Conservation (phyloP, 2,113 vertebrate species). For the Campylomormyrus tamandua region DNA sequence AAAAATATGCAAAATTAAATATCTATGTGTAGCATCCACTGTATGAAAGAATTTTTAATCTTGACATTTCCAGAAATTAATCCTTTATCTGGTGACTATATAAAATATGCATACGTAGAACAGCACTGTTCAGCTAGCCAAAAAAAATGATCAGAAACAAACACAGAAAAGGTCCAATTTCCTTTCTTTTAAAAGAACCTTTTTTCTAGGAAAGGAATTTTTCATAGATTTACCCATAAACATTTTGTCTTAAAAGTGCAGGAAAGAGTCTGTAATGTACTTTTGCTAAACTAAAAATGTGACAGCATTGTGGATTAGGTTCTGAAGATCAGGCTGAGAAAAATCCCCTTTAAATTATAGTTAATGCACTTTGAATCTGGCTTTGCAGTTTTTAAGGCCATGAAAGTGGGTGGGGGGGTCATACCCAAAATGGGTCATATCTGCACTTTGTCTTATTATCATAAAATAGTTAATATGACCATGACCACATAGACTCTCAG, state of each 20-base stretch:
- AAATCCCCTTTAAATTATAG: not conserved
- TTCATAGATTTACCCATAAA: not conserved
- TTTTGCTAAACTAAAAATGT: not conserved
- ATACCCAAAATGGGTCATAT: not conserved
- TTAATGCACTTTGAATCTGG: not conserved
- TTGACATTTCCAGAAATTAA: not conserved
- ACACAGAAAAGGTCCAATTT: no score
- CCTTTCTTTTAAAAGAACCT: not conserved
- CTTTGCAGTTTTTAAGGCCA: not conserved
- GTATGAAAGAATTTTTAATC: not conserved
- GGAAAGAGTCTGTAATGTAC: not conserved
- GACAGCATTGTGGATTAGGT: not conserved
- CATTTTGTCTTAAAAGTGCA: not conserved
- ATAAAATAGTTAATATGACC: not conserved
- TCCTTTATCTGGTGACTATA: not conserved
- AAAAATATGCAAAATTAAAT: not conserved
- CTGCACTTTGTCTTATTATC: not conserved
- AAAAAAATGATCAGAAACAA: not conserved
- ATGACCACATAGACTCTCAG: not conserved
- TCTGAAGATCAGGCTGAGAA: not conserved
- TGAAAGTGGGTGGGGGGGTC: not conserved
- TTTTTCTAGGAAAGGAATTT: not conserved
- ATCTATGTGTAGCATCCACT: not conserved
- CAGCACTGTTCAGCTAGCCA: not conserved
- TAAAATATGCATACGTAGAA: not conserved